These are phyloP conservation scores for Agriopis leucophaearia DNA, from an alignment of 2,888 invertebrate genomes.

Conservation along the genomic window DNA sequence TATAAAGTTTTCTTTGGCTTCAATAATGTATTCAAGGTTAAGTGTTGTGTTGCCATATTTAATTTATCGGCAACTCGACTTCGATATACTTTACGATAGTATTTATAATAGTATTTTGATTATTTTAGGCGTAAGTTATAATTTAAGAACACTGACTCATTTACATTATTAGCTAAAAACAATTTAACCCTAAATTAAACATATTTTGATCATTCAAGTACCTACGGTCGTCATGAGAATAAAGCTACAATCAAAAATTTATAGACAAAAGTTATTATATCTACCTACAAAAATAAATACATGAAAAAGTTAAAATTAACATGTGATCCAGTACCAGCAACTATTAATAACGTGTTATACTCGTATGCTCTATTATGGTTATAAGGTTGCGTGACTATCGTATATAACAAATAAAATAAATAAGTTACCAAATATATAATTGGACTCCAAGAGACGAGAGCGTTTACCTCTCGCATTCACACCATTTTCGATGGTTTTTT, in stretches of 20 bases:
- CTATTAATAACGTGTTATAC: constrained; percentile 9
- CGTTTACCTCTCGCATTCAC: too few species aligned
- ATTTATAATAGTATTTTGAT: constrained; percentile 34
- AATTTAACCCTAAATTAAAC: neutral
- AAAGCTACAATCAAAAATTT: neutral
- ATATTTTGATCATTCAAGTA: neutral
- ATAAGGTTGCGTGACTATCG: constrained; percentile 36
- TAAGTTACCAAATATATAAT: neutral
- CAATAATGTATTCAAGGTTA: constrained; percentile 42
- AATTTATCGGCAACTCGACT: constrained; percentile 38
- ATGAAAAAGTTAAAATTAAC: neutral
- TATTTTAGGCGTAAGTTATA: constrained; percentile 43
- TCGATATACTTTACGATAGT: constrained; percentile 37
- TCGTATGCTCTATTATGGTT: constrained; percentile 37
- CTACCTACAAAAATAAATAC: neutral
- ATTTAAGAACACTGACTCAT: constrained; percentile 36
- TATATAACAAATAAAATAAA: neutral
- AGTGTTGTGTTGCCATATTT: constrained; percentile 33
- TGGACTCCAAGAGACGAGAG: too few species aligned
- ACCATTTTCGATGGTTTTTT: too few species aligned
- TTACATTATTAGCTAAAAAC: neutral
- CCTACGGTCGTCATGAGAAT: neutral
- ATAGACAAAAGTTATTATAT: neutral
- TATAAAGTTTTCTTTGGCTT: constrained; percentile 37
- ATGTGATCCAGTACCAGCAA: constrained; percentile 14